Percentiles rank a stretch among this genome's conserved stretches.
Conservation (phyloP, 2,797 vertebrate genomes). For the Melopsittacus undulatus region DNA sequence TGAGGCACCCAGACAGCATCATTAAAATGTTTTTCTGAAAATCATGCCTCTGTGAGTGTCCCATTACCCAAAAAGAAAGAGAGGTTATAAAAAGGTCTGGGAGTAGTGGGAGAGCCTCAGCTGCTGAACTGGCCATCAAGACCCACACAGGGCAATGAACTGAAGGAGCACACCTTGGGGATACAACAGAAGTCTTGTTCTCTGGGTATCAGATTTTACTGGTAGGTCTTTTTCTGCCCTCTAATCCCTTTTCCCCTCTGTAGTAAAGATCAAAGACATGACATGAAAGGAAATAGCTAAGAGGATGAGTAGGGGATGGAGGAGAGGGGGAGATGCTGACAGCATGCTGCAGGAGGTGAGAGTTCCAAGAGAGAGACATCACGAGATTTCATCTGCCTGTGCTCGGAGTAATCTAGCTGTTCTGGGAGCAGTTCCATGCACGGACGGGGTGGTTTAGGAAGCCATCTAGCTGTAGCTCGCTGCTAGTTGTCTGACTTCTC, state of each 20-base stretch:
- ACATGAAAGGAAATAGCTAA: conserved; percentile 23
- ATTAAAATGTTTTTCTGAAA: not conserved
- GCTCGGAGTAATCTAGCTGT: not conserved
- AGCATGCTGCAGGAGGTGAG: not conserved
- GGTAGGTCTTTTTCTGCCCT: not conserved
- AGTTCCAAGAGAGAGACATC: conserved; percentile 1
- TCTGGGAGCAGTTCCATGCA: rapidly evolving
- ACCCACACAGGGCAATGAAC: not conserved
- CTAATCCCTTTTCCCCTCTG: not conserved
- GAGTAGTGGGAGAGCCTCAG: not conserved
- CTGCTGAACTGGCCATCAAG: not conserved
- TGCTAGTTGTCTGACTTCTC: not conserved
- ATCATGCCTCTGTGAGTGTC: not conserved
- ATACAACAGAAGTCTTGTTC: not conserved
- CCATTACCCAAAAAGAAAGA: not conserved
- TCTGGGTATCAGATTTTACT: not conserved
- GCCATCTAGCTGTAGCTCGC: not conserved
- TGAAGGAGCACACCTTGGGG: not conserved
- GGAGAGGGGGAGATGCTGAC: not conserved
- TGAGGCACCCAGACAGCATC: not conserved
- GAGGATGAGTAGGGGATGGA: not conserved
- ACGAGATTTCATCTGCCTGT: not conserved
- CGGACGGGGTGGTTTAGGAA: not conserved
- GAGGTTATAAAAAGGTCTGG: not conserved
- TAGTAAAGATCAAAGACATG: not conserved